Conservation (phyloP, 2,797 vertebrate species). For the Eleutherodactylus coqui region DNA sequence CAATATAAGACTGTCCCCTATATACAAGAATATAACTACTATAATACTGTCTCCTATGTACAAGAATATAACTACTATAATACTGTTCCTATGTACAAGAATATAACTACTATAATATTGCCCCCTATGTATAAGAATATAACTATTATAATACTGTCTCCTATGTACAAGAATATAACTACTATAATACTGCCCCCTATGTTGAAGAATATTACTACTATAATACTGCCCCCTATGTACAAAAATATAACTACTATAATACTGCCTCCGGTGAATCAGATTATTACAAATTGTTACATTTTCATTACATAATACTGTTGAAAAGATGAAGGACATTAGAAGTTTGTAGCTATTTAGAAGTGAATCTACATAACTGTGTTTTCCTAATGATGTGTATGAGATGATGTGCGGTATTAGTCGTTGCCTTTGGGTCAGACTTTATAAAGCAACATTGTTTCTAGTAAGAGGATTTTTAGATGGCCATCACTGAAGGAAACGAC, state of each 20-base stretch:
- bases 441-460: background rate
- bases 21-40: slow-evolving; percentile 1
- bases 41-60: background rate
- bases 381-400: background rate
- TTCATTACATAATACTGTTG: background rate
- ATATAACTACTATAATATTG: slow-evolving; percentile 1
- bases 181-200: slow-evolving; percentile 11
- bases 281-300: too few relatives aligned
- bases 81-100: background rate
- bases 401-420: background rate
- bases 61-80: background rate
- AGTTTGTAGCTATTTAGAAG: background rate
- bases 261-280: background rate
- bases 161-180: slow-evolving; percentile 23
- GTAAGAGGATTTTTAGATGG: background rate
- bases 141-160: background rate
- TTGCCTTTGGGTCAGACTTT: slow-evolving; percentile 1
- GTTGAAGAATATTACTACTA: background rate
- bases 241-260: slow-evolving; percentile 10
- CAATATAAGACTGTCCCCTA: background rate
- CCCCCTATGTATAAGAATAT: background rate
- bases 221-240: slow-evolving; percentile 4
- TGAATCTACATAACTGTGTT: too few relatives aligned
- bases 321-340: background rate
- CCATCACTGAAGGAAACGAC: background rate